These are phyloP conservation scores for Caenorhabditis imperialis DNA, from an alignment of 2,888 invertebrate species.

Conservation along the genomic window DNA sequence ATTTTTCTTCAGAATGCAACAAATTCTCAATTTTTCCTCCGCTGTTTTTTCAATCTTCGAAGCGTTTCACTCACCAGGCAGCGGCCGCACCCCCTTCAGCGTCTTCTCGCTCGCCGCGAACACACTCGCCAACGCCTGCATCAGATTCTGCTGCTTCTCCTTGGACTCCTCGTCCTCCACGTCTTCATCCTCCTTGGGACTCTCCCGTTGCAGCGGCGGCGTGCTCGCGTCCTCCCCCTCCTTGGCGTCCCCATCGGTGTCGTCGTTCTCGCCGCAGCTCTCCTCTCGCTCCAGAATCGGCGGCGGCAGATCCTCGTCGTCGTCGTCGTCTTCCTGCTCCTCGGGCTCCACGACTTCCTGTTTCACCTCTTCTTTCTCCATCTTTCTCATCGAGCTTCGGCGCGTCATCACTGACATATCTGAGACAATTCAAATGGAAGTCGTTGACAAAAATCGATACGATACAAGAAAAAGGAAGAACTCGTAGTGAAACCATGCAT, in stretches of 20 bases:
- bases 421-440: not conserved
- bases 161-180: not conserved
- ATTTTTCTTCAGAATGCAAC: too few relatives aligned
- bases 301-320: slow-evolving; percentile 35
- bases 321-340: slow-evolving; percentile 3
- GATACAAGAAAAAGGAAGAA: slow-evolving; percentile 2
- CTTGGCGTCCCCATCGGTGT: slow-evolving; percentile 16
- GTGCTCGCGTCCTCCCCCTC: slow-evolving; percentile 14
- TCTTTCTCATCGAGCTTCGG: not conserved
- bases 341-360: not conserved
- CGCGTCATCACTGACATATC: not conserved
- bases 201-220: not conserved
- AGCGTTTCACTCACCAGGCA: not conserved
- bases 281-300: slow-evolving; percentile 32
- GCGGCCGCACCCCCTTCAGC: not conserved
- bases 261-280: slow-evolving; percentile 30
- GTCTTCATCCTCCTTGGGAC: not conserved
- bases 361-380: slow-evolving; percentile 1
- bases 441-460: too few relatives aligned
- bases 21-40: too few relatives aligned
- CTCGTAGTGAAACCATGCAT: too few relatives aligned
- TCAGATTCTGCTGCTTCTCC: not conserved
- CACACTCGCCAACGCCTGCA: slow-evolving; percentile 3
- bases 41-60: slow-evolving; percentile 1
- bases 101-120: not conserved